These are phyloP conservation scores for Anoura caudifer DNA, from an alignment of 2,113 vertebrate genomes.

Conservation along the genomic window DNA sequence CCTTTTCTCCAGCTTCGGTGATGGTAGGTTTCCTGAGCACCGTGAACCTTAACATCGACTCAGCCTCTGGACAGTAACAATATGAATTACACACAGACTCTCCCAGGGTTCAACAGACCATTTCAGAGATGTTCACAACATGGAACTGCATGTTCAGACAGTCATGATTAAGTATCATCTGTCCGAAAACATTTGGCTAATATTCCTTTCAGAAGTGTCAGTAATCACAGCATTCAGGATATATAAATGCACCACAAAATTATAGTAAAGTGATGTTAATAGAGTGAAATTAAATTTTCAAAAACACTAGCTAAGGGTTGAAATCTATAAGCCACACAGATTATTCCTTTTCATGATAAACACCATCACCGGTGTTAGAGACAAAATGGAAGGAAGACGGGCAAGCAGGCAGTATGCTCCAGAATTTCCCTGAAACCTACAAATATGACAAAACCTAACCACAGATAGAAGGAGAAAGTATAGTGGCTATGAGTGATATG, in stretches of 20 bases:
- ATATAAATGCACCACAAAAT: background rate
- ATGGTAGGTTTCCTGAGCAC: background rate
- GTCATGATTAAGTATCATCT: background rate
- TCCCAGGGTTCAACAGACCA: background rate
- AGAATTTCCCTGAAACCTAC: background rate
- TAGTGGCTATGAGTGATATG: no score
- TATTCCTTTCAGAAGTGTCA: background rate
- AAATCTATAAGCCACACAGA: background rate
- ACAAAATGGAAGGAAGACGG: background rate
- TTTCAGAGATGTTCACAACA: background rate
- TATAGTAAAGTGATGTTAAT: background rate
- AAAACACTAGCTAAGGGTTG: background rate
- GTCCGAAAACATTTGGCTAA: background rate
- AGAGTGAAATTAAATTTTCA: background rate
- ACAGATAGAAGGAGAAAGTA: background rate
- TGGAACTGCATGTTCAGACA: slow-evolving; percentile 1
- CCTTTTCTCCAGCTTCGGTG: background rate
- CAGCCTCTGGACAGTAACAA: background rate
- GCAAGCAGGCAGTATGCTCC: background rate
- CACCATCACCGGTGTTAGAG: background rate
- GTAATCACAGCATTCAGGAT: background rate
- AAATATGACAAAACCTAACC: background rate
- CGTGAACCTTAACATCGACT: background rate
- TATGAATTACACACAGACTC: background rate
- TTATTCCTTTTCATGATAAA: background rate